Base-by-base conservation (phyloP, 2,888 invertebrate species). In the Julus scandinavius region DNA sequence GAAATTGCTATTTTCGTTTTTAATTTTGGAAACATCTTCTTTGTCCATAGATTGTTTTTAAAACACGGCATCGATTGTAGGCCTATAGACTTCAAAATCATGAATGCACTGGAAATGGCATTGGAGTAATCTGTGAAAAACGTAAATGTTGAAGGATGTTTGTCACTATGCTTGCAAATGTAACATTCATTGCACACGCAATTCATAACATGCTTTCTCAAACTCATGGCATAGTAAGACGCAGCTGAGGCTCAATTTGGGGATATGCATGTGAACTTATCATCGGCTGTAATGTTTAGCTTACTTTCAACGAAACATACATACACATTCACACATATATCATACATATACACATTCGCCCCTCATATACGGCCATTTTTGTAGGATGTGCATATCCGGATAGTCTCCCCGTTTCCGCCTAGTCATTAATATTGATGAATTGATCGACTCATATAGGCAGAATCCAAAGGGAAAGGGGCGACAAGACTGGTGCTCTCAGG, bases 181-280 rank as follows among this genome's bases (percentile, higher is more conserved):
- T 54, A 54, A 54, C 15, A 54, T 54, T 15, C 15, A 54, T 54
- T 15, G 54, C 54, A 54, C 63, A 63, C 7, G 4, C 80, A 38
- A 29, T 38, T 13, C 38, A 5, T 80, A 11, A 11, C 38, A 38
- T 80, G 80, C 13, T 80, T 80, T 80, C 80, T 80, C 38, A 80
- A 40, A 80, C 80, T 38, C 29, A 80, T 15, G 80, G 3, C 29
- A n/a, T 15, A 40, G 80, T 1, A 29, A 29, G 80, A 3, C 80
- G 38, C 13, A 80, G 9, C 80, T 9, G 80, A 80, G 80, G 80
- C 80, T 80, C 80, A 38, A 38, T 80, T 80, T 80, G 80, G 80
- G 80, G 13, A 29, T 29, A 29, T 29, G 72, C 72, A 1, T 29
- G 29, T 38, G 13, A 15, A 15, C 29, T 40, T 80, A 13, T 13